phyloP scores from a whole-genome alignment of 1,140 invertebrate genomes.

The Berghia stephanieae region DNA sequence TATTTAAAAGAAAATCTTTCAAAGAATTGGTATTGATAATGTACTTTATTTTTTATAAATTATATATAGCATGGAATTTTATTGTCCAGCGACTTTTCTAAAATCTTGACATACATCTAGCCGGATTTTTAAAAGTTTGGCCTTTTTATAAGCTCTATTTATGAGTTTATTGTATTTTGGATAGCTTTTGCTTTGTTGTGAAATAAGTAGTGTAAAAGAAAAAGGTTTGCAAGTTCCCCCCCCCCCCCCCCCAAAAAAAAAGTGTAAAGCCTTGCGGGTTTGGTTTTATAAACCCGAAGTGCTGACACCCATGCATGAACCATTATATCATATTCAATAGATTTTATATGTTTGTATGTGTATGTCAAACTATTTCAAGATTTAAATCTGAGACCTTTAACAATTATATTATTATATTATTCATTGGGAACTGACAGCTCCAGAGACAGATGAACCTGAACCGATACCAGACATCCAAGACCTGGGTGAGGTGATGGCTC shows the following conservation, averaged over 20 bases:
- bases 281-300: no score
- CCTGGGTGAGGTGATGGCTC: slow-evolving; percentile 52
- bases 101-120: background rate
- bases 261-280: no score
- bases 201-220: background rate
- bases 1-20: background rate
- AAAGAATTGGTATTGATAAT: background rate
- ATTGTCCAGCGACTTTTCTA: background rate
- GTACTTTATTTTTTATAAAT: background rate
- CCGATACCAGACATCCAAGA: slow-evolving; percentile 45
- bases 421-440: background rate
- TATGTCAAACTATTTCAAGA: no score
- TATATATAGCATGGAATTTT: background rate
- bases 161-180: no score
- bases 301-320: no score
- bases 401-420: no score
- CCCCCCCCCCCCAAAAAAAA: no score
- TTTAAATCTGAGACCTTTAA: no score
- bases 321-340: no score
- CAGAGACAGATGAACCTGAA: slow-evolving; percentile 33
- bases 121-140: background rate
- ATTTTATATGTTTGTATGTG: background rate
- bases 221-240: no score
- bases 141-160: no score
- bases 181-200: background rate